Evolutionary conservation across 2,888 invertebrate species (phyloP), one percentile per base, ranked within the genome.

Genomic region (Ptilodon capucinus): DNA sequence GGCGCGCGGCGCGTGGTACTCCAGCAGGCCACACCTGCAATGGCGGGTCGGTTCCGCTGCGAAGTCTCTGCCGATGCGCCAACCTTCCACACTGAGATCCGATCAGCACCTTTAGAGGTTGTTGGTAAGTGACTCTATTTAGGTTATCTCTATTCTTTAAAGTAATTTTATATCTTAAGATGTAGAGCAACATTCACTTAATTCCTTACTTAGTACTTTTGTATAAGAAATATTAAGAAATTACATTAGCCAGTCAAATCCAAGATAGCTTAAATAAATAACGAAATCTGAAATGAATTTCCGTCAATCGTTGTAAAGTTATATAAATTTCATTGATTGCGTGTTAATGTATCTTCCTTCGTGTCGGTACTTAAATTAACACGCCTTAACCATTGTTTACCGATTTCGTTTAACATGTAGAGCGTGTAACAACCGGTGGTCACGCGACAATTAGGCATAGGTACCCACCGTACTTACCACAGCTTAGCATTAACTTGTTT

Each of bases 11-110:
- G 93, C 57, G 94, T 95, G 45, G 94, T 95, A 8, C 81, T 95
- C 54, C 92, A 93, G 66, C 93, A 95, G 68, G 94, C 95, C 13
- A 93, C 94, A 48, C 92, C 93, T 41, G 93, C 94, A 57, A 92
- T 94, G 82, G 93, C 94, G 9, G 95, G 95, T 11, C 92, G 93
- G 68, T 95, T 95, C 79, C 93, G 93, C 42, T 95, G 95, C 76
- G 95, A 95, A 75, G 95, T 95, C 11, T 95, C 95, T 0, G 93
- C 94, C 0, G 95, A 95, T 71, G 92, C 93, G 2, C 95, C 95
- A 17, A 92, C 93, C 60, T 95, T 95, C 81, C 94, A 94, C 77
- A 95, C 95, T 0, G 90, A 92, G 66, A 90, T 93, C 69, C 93
- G 93, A 39, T 92, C 92, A 25, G 93, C 94, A 40, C 93, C 93